These are phyloP conservation scores for Pachypsylla venusta DNA, from an alignment of 1,140 invertebrate genomes.

Conservation along the genomic window DNA sequence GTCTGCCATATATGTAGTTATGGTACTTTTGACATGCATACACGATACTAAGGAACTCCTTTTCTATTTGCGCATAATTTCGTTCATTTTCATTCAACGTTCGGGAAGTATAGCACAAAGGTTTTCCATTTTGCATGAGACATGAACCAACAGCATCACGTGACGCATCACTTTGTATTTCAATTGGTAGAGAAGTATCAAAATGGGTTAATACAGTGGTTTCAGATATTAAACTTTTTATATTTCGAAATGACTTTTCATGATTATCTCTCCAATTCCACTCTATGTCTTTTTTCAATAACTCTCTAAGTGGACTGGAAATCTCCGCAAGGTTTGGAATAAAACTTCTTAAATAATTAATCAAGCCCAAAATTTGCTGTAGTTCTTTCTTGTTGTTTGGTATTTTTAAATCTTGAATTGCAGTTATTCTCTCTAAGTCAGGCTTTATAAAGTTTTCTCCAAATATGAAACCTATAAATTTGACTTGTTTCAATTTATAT, in stretches of 20 bases:
- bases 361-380: conserved; percentile 28
- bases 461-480: conserved; percentile 29
- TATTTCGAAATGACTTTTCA: conserved; percentile 16
- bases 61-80: conserved; percentile 28
- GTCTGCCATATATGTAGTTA: conserved; percentile 24
- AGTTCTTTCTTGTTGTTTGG: conserved; percentile 27
- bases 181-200: conserved; percentile 21
- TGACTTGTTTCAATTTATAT: conserved; percentile 21
- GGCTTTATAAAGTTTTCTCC: conserved; percentile 24
- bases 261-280: conserved; percentile 19
- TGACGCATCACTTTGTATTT: conserved; percentile 26
- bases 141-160: conserved; percentile 22
- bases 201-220: conserved; percentile 20
- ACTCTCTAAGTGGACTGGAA: conserved; percentile 16
- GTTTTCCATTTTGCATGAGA: conserved; percentile 26
- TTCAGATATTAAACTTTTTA: conserved; percentile 21
- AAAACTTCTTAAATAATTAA: conserved; percentile 26
- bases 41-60: conserved; percentile 26
- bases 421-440: conserved; percentile 29
- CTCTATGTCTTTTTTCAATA: conserved; percentile 18
- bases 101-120: conserved; percentile 29
- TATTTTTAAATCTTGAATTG: conserved; percentile 26
- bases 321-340: conserved; percentile 21
- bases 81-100: conserved; percentile 26
- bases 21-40: conserved; percentile 26